Evolutionary conservation across 2,113 vertebrate species (phyloP).

Genomic region (Platysteira castanea): DNA sequence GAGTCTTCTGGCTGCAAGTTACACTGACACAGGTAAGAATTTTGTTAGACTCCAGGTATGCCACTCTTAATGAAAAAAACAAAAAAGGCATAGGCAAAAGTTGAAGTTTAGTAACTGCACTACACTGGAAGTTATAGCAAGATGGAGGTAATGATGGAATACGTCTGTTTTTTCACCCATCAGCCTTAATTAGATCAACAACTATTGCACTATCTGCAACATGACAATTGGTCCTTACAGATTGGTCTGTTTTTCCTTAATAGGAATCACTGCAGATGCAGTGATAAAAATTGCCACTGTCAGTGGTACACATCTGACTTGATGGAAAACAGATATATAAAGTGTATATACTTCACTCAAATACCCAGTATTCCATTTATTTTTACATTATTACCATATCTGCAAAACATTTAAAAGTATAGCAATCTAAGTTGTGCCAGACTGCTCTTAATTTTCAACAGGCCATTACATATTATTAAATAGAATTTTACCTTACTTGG

Average conservation of each 20-base stretch:
- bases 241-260: not conserved
- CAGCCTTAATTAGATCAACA: not conserved
- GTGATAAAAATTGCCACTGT: not conserved
- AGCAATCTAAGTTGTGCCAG: not conserved
- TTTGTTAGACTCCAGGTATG: not conserved
- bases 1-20: not conserved
- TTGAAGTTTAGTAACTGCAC: not conserved
- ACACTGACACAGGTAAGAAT: not conserved
- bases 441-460: not conserved
- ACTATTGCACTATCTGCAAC: not conserved
- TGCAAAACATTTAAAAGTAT: not conserved
- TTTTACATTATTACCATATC: not conserved
- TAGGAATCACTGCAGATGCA: not conserved
- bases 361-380: not conserved
- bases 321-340: not conserved
- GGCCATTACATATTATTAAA: not conserved
- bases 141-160: not conserved
- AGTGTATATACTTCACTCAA: not conserved
- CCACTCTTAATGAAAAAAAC: not conserved
- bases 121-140: not conserved
- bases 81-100: not conserved
- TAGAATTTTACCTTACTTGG: slow-evolving; percentile 88
- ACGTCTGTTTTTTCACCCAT: not conserved
- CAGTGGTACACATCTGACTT: not conserved
- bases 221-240: not conserved